Percentiles rank a stretch among this genome's conserved stretches.
These are phyloP conservation scores for Shargacucullia verbasci DNA, from an alignment of 2,888 invertebrate species.

Conservation along the genomic window DNA sequence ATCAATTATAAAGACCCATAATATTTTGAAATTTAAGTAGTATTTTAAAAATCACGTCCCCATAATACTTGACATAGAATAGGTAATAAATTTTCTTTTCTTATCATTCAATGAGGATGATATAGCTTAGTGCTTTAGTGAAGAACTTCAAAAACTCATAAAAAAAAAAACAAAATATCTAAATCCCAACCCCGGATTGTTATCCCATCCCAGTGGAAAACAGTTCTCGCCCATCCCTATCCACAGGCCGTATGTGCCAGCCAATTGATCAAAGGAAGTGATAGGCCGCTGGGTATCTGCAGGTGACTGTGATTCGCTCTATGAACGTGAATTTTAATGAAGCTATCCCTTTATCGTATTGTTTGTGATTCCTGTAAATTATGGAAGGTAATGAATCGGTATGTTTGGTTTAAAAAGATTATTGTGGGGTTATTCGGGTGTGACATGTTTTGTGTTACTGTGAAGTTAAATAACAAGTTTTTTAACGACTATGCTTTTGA, in stretches of 20 bases:
- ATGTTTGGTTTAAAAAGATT: slow-evolving; percentile 13
- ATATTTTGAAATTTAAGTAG: no score
- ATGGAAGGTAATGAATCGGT: slow-evolving; percentile 34
- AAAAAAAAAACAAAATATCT: no score
- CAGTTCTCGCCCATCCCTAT: slow-evolving; percentile 30
- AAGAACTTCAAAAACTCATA: no score
- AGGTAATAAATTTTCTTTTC: no score
- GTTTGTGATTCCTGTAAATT: slow-evolving; percentile 34
- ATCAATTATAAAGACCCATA: no score
- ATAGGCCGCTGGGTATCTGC: slow-evolving; percentile 57
- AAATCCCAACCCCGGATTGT: background rate
- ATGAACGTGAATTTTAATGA: slow-evolving; percentile 53
- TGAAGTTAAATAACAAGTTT: background rate
- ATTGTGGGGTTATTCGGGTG: slow-evolving; percentile 12
- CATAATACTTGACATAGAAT: no score
- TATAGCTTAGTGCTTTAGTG: no score
- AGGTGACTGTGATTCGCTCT: slow-evolving; percentile 55
- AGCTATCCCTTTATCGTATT: slow-evolving; percentile 46
- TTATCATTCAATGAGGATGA: no score
- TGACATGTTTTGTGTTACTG: background rate
- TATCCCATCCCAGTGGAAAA: slow-evolving; percentile 20
- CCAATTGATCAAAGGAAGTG: slow-evolving; percentile 60
- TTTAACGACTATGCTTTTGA: no score
- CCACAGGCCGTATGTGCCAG: slow-evolving; percentile 44
- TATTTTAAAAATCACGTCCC: no score